Evolutionary conservation across 2,113 vertebrate genomes (phyloP).

Genomic region (Paracyprichromis sp.): DNA sequence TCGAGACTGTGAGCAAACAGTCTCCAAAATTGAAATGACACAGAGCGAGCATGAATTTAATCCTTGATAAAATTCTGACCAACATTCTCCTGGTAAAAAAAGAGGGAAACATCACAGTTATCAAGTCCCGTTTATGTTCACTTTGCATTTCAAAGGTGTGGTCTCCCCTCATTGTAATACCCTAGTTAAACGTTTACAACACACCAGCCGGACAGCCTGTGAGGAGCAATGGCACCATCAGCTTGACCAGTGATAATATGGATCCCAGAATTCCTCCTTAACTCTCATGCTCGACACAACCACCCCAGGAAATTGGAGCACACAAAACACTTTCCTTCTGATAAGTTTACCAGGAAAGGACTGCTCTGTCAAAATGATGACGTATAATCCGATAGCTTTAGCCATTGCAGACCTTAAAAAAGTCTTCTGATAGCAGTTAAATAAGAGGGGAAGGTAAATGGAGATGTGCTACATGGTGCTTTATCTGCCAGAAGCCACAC

Average conservation of each 20-base stretch:
- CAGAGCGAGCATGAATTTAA: conserved; percentile 8
- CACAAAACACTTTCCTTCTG: background rate
- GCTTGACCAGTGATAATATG: background rate
- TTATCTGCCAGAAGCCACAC: conserved; percentile 47
- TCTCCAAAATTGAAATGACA: conserved; percentile 13
- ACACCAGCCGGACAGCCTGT: background rate
- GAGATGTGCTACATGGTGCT: conserved; percentile 19
- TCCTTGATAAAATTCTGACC: conserved; percentile 30
- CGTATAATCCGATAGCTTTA: fast-evolving
- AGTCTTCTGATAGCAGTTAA: background rate
- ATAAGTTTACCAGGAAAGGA: background rate
- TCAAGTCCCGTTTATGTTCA: conserved; percentile 43
- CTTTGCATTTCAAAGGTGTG: conserved; percentile 62
- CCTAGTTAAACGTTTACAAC: conserved; percentile 54
- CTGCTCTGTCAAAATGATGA: background rate
- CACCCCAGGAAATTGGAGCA: background rate
- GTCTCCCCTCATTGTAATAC: conserved; percentile 46
- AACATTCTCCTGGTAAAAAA: background rate
- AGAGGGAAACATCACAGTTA: conserved; percentile 16
- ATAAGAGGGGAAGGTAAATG: background rate
- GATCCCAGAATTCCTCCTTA: background rate
- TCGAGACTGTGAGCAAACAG: conserved; percentile 22
- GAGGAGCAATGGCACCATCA: background rate
- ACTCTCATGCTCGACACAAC: background rate
- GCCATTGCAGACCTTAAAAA: background rate